These are phyloP conservation scores for Chionodraco myersi DNA, from an alignment of 2,113 vertebrate species.

Conservation along the genomic window DNA sequence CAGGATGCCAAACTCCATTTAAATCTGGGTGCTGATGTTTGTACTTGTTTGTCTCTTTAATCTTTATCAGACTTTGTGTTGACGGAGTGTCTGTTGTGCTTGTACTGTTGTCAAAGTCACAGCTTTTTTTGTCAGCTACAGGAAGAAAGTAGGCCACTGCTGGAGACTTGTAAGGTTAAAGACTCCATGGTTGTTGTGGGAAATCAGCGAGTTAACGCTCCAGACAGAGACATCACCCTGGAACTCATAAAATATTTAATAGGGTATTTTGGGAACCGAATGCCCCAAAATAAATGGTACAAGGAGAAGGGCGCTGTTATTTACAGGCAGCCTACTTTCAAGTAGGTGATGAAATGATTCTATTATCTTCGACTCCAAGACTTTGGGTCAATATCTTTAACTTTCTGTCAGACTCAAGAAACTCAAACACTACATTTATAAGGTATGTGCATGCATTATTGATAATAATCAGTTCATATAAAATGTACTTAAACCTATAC, in stretches of 20 bases:
- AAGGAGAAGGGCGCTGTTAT: conserved; percentile 71
- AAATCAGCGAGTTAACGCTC: conserved; percentile 71
- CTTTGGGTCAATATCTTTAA: background rate
- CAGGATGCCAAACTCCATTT: conserved; percentile 13
- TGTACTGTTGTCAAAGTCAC: conserved; percentile 53
- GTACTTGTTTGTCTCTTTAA: conserved; percentile 38
- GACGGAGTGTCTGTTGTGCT: conserved; percentile 31
- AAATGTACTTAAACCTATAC: background rate
- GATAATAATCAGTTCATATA: background rate
- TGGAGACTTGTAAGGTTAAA: conserved; percentile 74
- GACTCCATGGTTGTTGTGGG: conserved; percentile 62
- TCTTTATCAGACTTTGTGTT: conserved; percentile 25
- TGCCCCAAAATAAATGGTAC: conserved; percentile 68
- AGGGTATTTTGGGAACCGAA: conserved; percentile 79
- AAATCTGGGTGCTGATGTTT: conserved; percentile 8
- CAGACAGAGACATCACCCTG: conserved; percentile 72
- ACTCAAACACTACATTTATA: background rate
- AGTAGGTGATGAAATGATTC: conserved; percentile 39
- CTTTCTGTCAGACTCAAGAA: conserved; percentile 9
- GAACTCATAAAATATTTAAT: conserved; percentile 82
- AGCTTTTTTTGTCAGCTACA: conserved; percentile 52
- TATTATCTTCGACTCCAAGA: conserved; percentile 9
- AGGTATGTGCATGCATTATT: background rate
- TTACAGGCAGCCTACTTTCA: conserved; percentile 70
- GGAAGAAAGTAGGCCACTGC: conserved; percentile 66